Percentiles rank a stretch among this genome's conserved stretches.
phyloP scores from a whole-genome alignment of 2,113 vertebrate species.

The Gasterosteus nipponicus region DNA sequence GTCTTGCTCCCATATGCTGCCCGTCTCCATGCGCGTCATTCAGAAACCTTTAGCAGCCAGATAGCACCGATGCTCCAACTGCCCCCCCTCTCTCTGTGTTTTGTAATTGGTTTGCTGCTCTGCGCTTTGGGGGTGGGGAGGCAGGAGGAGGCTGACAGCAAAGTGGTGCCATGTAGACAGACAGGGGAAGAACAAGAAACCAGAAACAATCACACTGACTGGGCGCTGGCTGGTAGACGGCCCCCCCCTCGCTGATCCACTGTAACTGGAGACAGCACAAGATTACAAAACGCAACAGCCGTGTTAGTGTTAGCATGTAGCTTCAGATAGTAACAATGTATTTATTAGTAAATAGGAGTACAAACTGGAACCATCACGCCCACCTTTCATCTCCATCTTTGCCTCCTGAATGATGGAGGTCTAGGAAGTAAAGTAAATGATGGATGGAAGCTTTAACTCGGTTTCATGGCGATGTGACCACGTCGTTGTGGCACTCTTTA shows the following conservation, averaged over 20 bases:
- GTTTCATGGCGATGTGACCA: neutral
- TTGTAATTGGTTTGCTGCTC: slow-evolving; percentile 44
- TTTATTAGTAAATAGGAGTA: neutral
- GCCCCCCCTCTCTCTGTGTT: neutral
- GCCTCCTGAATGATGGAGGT: neutral
- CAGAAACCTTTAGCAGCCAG: slow-evolving; percentile 47
- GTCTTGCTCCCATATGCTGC: neutral
- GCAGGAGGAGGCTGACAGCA: slow-evolving; percentile 24
- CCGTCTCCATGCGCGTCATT: slow-evolving; percentile 34
- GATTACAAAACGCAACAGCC: neutral
- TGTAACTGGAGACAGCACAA: neutral
- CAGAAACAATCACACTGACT: slow-evolving; percentile 26
- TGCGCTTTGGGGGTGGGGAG: neutral
- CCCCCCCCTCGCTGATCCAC: neutral
- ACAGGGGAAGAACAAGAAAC: slow-evolving; percentile 36
- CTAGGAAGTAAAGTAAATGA: neutral
- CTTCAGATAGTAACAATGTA: neutral
- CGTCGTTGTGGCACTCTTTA: neutral
- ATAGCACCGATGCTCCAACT: slow-evolving; percentile 1
- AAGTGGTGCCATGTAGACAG: slow-evolving; percentile 10
- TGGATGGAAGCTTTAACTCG: neutral
- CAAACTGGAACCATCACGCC: neutral
- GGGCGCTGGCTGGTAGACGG: neutral
- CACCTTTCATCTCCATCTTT: neutral
- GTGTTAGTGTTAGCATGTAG: neutral